Evolutionary conservation across 35 echinoderm and acorn worm genomes (phyloP), one percentile per base, ranked within the genome.

Genomic region (Chiridota heheva): DNA sequence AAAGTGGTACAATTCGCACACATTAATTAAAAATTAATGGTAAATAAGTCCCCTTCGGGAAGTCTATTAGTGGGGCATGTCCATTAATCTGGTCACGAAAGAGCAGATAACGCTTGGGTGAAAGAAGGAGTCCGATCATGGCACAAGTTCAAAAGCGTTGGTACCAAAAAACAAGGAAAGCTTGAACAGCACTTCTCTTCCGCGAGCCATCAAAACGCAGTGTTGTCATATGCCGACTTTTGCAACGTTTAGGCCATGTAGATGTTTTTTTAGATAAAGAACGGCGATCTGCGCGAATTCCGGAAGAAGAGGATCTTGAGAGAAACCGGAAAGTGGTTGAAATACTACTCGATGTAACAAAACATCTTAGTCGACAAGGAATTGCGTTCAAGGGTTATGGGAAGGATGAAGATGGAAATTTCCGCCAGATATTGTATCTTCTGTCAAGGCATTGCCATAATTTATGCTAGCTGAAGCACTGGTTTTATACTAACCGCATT

Each of bases 271-370:
- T 70, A 20, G 38, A 70, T 36, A 26, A 35, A 36, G 38, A 70
- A 26, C 3, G 39, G 6, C 66, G 29, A 41, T 18, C 29, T n/a
- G 30, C 7, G 5, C 22, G 29, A 36, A 70, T 70, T 5, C 3
- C 29, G 38, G 66, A n/a, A 41, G 5, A 36, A 12, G 17, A 33
- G 22, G 66, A 70, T 20, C 38, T 20, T 20, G 4, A 34, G 3
- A 7, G 7, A 5, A 70, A 70, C n/a, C 29, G 36, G n/a, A 36
- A 70, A n/a, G 66, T 36, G 6, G 38, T 33, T 17, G 5, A 5
- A n/a, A 41, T 70, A 7, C 66, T 70, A 34, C 66, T 70, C 4
- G 66, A 70, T 6, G 39, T 70, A n/a, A 36, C n/a, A 33, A 70
- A 36, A 70, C 29, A 26, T 20, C 29, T 65, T 13, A 27, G 27